Base-by-base conservation (phyloP, 2,888 invertebrate species). In the Drosophila atroscutellata region DNA sequence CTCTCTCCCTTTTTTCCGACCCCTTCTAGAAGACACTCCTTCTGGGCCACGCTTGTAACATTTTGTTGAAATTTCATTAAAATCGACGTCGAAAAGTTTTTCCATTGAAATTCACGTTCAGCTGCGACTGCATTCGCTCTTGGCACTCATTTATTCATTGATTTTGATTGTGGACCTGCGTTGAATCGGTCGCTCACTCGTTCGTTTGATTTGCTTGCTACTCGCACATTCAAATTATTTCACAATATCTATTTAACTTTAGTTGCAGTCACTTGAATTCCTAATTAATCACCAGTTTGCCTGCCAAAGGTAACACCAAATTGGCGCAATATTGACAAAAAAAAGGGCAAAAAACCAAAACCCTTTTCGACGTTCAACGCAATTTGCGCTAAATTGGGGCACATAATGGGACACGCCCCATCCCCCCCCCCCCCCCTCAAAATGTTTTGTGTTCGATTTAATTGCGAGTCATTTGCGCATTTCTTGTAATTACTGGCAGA, bases 61-160 rank as follows among this genome's bases (percentile, higher is more conserved):
- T 84, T 86, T 89, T 87, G 89, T 87, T 89, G 77, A 81, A 87
- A 89, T 85, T 86, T 86, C 86, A 89, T 86, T 86, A 87, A 86
- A 86, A 89, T 66, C 81, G 73, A 87, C 86, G 75, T 77, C 59
- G 73, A 77, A 84, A 86, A 86, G 88, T 86, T 89, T 78, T 81
- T 59, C 56, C 73, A 52, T 70, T 77, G 54, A 30, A 47, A 65
- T 71, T 64, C 63, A 59, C 64, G 80, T 64, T 60, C 63, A 54
- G 49, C 49, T 36, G 36, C 45, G 51, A 56, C 66, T 67, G 69
- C 70, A 70, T 56, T 70, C 62, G 76, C 69, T 62, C 32, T 63
- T 47, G 71, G 51, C 79, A 36, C 68, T 68, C 75, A 75, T 62
- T 59, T 42, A 70, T 75, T 72, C 75, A 75, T 77, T 78, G 72